A percentile compares a stretch with the other conserved stretches of the same genome.
phyloP scores from a whole-genome alignment of 2,888 invertebrate genomes.

The Agriopis leucophaearia region DNA sequence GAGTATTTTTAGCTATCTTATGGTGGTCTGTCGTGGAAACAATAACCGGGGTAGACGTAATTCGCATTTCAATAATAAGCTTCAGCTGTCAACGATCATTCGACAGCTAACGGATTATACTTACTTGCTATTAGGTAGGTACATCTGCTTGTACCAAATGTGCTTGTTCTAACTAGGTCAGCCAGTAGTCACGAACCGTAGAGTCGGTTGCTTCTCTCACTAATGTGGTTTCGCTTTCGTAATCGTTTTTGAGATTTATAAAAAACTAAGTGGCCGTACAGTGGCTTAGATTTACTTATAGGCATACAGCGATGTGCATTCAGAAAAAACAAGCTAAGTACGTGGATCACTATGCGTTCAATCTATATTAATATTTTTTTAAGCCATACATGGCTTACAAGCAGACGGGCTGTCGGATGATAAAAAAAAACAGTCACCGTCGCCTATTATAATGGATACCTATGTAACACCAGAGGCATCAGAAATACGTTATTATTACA shows the following conservation, averaged over 20 bases:
- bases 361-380: too few relatives aligned
- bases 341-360: too few relatives aligned
- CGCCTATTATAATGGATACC: background rate
- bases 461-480: background rate
- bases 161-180: slow-evolving; percentile 52
- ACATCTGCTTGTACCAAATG: slow-evolving; percentile 7
- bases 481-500: background rate
- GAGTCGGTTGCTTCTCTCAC: slow-evolving; percentile 51
- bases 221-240: slow-evolving; percentile 64
- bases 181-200: slow-evolving; percentile 54
- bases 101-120: background rate
- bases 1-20: too few relatives aligned
- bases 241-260: slow-evolving; percentile 47
- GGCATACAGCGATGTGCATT: too few relatives aligned
- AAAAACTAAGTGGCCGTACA: slow-evolving; percentile 19
- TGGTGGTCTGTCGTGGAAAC: too few relatives aligned
- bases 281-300: background rate
- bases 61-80: too few relatives aligned
- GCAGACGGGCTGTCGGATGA: too few relatives aligned
- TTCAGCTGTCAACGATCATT: background rate
- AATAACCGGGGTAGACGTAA: too few relatives aligned
- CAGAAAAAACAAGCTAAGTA: too few relatives aligned
- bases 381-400: too few relatives aligned
- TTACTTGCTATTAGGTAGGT: background rate
- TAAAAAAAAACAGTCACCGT: too few relatives aligned